phyloP scores from a whole-genome alignment of 1,140 invertebrate genomes.

The Holotrichia oblita region DNA sequence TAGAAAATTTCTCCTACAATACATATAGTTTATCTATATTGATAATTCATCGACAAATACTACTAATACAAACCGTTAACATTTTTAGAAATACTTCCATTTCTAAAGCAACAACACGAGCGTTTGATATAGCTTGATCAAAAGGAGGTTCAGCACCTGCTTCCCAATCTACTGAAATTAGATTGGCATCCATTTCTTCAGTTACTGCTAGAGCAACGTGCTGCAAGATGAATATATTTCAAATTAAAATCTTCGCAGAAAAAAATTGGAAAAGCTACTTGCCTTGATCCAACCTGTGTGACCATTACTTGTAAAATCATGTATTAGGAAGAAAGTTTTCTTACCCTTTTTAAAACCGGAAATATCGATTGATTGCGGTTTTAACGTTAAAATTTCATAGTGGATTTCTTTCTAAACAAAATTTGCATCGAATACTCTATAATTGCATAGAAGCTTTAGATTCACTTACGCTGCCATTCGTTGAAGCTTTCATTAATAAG shows the following conservation, averaged over 20 bases:
- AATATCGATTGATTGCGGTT: conserved; percentile 47
- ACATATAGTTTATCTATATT: too few species aligned
- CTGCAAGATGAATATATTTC: conserved; percentile 44
- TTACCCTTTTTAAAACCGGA: conserved; percentile 49
- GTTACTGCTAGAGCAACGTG: conserved; percentile 52
- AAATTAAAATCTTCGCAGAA: neutral
- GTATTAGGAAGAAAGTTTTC: conserved; percentile 51
- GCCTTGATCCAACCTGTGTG: conserved; percentile 59
- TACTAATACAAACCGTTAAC: conserved; percentile 46
- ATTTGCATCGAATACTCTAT: neutral
- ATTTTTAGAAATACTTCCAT: conserved; percentile 60
- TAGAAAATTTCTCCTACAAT: conserved; percentile 29
- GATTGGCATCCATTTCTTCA: conserved; percentile 50
- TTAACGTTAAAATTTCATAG: conserved; percentile 48
- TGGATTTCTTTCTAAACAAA: conserved; percentile 38
- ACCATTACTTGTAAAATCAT: conserved; percentile 60
- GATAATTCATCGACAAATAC: neutral
- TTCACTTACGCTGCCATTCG: conserved; percentile 41
- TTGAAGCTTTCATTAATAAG: conserved; percentile 48
- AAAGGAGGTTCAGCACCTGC: conserved; percentile 64
- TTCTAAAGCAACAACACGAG: conserved; percentile 66
- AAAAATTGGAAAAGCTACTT: conserved; percentile 25
- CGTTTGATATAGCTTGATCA: conserved; percentile 66
- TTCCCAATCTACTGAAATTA: conserved; percentile 59
- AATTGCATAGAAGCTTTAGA: neutral